phyloP scores from a whole-genome alignment of 2,113 vertebrate genomes.

The Perca flavescens region DNA sequence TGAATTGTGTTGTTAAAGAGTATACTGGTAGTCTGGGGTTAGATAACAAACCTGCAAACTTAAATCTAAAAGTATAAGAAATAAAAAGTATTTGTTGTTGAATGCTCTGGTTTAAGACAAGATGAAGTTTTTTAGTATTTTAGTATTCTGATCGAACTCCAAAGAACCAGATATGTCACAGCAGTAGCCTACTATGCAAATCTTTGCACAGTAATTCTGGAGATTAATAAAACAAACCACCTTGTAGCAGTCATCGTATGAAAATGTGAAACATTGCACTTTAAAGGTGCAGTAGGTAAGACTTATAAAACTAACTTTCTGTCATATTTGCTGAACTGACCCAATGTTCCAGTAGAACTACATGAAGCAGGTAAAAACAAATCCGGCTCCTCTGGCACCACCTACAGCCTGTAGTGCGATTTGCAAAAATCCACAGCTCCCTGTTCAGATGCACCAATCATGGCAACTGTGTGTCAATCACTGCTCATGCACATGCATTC shows the following conservation, averaged over 20 bases:
- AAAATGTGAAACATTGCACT: conserved; percentile 36
- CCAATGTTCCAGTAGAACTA: too few species aligned
- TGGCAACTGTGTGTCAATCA: too few species aligned
- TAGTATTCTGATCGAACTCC: conserved; percentile 40
- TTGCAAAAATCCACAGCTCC: too few species aligned
- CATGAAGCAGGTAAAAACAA: too few species aligned
- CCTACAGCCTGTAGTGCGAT: too few species aligned
- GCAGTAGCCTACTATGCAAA: conserved; percentile 20
- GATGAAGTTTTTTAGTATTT: conserved; percentile 24
- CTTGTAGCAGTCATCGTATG: conserved; percentile 19
- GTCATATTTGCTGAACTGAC: too few species aligned
- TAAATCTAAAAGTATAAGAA: not conserved
- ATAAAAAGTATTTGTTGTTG: not conserved
- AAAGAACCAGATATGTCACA: conserved; percentile 13
- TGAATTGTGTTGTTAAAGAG: not conserved
- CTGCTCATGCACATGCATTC: too few species aligned
- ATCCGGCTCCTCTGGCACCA: too few species aligned
- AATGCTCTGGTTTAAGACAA: not conserved
- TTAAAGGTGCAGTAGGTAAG: not conserved
- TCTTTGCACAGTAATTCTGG: conserved; percentile 44
- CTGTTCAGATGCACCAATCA: too few species aligned
- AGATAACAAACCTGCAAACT: not conserved
- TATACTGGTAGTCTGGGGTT: not conserved
- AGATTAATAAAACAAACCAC: conserved; percentile 44
- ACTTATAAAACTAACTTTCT: too few species aligned